These are phyloP conservation scores for Tiphia femorata DNA, from an alignment of 2,888 invertebrate genomes.

Conservation along the genomic window DNA sequence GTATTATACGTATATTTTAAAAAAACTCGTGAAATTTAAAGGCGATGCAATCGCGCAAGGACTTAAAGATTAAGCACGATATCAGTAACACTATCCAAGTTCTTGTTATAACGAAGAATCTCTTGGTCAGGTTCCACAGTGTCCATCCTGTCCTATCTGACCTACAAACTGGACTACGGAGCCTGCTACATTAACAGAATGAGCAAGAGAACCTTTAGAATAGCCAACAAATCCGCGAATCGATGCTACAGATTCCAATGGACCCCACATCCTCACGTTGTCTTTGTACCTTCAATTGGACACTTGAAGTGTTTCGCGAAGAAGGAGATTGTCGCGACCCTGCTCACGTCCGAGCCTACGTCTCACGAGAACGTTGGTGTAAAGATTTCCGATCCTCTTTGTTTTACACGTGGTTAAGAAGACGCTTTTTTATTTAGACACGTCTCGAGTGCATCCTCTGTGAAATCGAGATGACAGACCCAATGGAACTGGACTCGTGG, in stretches of 20 bases:
- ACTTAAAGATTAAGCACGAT: too few relatives aligned
- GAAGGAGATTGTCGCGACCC: slow-evolving; percentile 72
- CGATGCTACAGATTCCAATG: slow-evolving; percentile 68
- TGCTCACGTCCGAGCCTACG: slow-evolving; percentile 68
- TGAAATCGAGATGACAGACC: slow-evolving; percentile 41
- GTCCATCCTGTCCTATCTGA: too few relatives aligned
- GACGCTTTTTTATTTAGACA: slow-evolving; percentile 29
- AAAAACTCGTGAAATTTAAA: too few relatives aligned
- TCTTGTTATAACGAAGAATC: too few relatives aligned
- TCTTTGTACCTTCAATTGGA: slow-evolving; percentile 70
- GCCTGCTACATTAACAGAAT: slow-evolving; percentile 60
- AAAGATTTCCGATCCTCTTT: too few relatives aligned
- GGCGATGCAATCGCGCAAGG: too few relatives aligned
- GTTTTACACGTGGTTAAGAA: too few relatives aligned
- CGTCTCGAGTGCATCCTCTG: slow-evolving; percentile 44
- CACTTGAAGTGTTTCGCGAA: slow-evolving; percentile 66
- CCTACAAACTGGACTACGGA: slow-evolving; percentile 66
- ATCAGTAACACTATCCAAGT: too few relatives aligned
- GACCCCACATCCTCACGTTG: slow-evolving; percentile 57
- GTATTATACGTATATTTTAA: too few relatives aligned
- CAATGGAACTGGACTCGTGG: slow-evolving; percentile 59
- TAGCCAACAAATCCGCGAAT: slow-evolving; percentile 66
- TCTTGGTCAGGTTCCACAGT: too few relatives aligned
- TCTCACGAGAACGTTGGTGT: slow-evolving; percentile 32
- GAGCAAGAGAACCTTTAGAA: slow-evolving; percentile 64